Evolutionary conservation across 2,797 vertebrate genomes (phyloP).

Genomic region (Pantherophis alleghaniensis): DNA sequence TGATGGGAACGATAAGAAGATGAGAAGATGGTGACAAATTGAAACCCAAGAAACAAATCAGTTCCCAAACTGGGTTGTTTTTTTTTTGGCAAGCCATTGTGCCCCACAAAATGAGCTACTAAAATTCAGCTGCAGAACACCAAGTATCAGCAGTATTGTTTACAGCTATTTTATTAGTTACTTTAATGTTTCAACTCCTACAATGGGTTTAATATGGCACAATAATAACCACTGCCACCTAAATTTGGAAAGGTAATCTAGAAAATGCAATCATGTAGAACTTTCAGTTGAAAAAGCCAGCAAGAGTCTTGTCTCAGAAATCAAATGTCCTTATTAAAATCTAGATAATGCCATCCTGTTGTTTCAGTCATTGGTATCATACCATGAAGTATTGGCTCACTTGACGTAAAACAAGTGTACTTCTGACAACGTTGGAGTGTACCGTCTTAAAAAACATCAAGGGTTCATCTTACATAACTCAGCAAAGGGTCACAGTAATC

Average conservation of each 20-base stretch:
- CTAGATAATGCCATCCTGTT: not conserved
- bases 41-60: not conserved
- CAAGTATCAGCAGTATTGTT: not conserved
- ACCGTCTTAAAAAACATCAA: constrained; percentile 36
- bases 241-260: not conserved
- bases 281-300: not conserved
- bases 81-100: not conserved
- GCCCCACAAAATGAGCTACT: not conserved
- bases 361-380: not conserved
- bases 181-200: not conserved
- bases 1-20: no score
- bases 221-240: not conserved
- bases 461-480: constrained; percentile 60
- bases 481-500: constrained; percentile 57
- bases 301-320: not conserved
- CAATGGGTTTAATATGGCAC: not conserved
- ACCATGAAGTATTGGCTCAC: not conserved
- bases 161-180: not conserved
- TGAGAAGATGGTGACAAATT: not conserved
- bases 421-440: not conserved
- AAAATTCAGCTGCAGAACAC: not conserved
- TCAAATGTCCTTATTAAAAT: not conserved
- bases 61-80: not conserved
- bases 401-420: constrained; percentile 12
- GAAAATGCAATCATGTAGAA: not conserved